These are phyloP conservation scores for Eublepharis macularius DNA, from an alignment of 2,113 vertebrate species.

Conservation along the genomic window DNA sequence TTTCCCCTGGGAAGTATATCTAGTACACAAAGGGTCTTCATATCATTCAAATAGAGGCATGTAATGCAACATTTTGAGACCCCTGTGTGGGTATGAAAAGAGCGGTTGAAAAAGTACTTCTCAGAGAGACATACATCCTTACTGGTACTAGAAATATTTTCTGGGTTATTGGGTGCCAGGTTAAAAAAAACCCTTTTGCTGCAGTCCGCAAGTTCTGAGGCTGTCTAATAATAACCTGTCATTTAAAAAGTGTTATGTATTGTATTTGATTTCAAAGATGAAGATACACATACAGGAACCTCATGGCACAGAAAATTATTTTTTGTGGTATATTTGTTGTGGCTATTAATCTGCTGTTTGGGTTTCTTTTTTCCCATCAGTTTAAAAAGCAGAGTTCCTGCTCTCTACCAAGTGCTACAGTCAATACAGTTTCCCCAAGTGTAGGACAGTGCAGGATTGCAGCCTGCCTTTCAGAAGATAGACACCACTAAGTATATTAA, in stretches of 20 bases:
- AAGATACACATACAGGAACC: background rate
- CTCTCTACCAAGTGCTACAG: background rate
- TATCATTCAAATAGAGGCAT: background rate
- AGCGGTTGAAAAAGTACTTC: slow-evolving; percentile 19
- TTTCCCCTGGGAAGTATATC: background rate
- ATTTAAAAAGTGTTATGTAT: background rate
- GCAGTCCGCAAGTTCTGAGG: background rate
- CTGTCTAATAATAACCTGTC: background rate
- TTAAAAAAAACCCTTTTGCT: background rate
- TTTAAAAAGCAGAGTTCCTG: background rate
- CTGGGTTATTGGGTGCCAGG: slow-evolving; percentile 20
- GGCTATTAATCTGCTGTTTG: background rate
- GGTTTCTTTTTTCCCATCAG: background rate
- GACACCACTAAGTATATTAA: background rate
- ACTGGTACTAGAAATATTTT: slow-evolving; percentile 14
- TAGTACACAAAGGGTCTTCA: background rate
- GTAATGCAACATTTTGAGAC: background rate
- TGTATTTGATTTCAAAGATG: background rate
- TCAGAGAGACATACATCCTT: background rate
- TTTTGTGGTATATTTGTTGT: background rate
- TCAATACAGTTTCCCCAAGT: background rate
- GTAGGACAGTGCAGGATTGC: background rate
- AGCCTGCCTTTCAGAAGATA: background rate
- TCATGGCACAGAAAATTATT: background rate
- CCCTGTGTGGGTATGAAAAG: background rate